These are phyloP conservation scores for Drosophila willistoni DNA, from an alignment of 1,140 invertebrate genomes.

Conservation along the genomic window DNA sequence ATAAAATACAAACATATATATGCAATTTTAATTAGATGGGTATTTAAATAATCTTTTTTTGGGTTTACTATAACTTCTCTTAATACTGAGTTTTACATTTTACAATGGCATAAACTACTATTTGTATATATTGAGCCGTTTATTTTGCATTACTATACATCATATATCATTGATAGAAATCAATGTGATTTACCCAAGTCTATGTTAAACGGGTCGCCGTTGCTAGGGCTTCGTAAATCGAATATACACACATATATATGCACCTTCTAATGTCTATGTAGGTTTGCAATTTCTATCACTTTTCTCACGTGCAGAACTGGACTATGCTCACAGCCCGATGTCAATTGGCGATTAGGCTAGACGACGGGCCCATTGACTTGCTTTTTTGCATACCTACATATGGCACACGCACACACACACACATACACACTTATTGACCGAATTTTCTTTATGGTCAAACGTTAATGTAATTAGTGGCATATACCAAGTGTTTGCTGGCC, in stretches of 20 bases:
- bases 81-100: too few species aligned
- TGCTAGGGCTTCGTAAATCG: constrained; percentile 71
- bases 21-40: too few species aligned
- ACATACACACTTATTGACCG: constrained; percentile 60
- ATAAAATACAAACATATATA: too few species aligned
- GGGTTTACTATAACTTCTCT: too few species aligned
- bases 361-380: constrained; percentile 68
- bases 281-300: constrained; percentile 26
- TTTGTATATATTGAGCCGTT: too few species aligned
- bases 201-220: constrained; percentile 23
- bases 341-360: constrained; percentile 64
- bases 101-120: too few species aligned
- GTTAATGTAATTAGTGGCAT: constrained; percentile 82
- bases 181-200: constrained; percentile 16
- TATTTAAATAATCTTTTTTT: too few species aligned
- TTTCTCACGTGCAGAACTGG: constrained; percentile 54
- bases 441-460: constrained; percentile 53
- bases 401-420: too few species aligned
- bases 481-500: constrained; percentile 57
- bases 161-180: neutral
- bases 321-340: constrained; percentile 37
- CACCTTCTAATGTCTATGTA: too few species aligned
- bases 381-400: constrained; percentile 55
- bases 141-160: neutral
- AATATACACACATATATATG: constrained; percentile 38